These are phyloP conservation scores for Tonatia bakeri DNA, from an alignment of 2,113 vertebrate genomes.

Conservation along the genomic window DNA sequence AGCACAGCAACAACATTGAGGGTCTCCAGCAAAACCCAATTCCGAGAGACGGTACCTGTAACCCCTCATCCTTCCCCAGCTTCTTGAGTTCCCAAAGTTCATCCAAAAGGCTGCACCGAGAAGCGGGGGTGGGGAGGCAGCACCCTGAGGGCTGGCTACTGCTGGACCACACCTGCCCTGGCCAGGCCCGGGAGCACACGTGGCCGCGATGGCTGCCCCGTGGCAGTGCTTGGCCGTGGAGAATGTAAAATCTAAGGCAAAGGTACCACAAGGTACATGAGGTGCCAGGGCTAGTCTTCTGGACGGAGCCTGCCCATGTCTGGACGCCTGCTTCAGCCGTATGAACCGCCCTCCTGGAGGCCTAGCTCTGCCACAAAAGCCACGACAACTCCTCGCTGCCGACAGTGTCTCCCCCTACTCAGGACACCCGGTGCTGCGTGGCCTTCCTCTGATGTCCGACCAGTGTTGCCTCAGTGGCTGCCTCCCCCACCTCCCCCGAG, in stretches of 20 bases:
- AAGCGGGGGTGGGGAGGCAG: not conserved
- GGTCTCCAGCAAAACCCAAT: not conserved
- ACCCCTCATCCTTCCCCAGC: not conserved
- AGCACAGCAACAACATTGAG: not conserved
- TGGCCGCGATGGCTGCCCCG: not conserved
- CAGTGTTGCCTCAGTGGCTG: not conserved
- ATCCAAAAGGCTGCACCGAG: not conserved
- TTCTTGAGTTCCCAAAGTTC: not conserved
- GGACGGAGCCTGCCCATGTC: not conserved
- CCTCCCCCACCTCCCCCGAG: not conserved
- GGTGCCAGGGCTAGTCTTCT: not conserved
- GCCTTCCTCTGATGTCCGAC: not conserved
- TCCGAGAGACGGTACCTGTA: not conserved
- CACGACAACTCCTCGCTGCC: not conserved
- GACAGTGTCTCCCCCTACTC: not conserved
- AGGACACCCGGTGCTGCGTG: not conserved
- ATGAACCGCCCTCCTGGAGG: not conserved
- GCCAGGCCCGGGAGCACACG: not conserved
- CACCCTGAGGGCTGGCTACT: not conserved
- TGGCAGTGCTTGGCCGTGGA: conserved; percentile 60
- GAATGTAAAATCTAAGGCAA: conserved; percentile 26
- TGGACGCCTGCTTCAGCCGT: conserved; percentile 12
- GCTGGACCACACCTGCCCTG: not conserved
- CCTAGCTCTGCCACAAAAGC: not conserved
- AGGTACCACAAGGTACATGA: not conserved